These are phyloP conservation scores for Rhaphigaster nebulosa DNA, from an alignment of 2,888 invertebrate species.

Conservation along the genomic window DNA sequence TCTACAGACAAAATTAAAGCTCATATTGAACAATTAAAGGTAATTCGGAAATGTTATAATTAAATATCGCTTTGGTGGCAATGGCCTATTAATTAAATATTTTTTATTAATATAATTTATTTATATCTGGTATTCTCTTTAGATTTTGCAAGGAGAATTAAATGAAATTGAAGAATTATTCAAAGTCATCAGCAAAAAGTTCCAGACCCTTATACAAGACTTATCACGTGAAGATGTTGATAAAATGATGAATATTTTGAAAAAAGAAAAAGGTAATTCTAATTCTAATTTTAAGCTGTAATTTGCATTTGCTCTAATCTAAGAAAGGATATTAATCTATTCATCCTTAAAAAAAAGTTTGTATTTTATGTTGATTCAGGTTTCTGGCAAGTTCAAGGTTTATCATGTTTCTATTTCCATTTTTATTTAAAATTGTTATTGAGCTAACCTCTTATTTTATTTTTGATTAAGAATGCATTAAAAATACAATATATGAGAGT, in stretches of 20 bases:
- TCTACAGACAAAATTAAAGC: conserved; percentile 83
- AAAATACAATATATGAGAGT: neutral
- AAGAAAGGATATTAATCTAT: too few relatives aligned
- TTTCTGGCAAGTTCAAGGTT: too few relatives aligned
- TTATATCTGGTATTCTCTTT: conserved; percentile 65
- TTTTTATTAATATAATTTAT: neutral
- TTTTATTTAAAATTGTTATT: too few relatives aligned
- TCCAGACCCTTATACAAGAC: conserved; percentile 91
- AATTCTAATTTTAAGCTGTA: neutral
- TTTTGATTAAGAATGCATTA: neutral
- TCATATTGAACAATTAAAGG: conserved; percentile 81
- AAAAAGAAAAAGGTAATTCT: conserved; percentile 79
- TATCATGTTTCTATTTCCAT: neutral
- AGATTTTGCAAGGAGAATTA: conserved; percentile 84
- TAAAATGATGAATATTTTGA: conserved; percentile 88
- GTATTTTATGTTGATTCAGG: too few relatives aligned
- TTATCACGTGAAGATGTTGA: conserved; percentile 92
- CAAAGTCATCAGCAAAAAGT: conserved; percentile 90
- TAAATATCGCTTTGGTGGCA: neutral
- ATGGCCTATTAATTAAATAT: neutral
- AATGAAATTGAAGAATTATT: conserved; percentile 91
- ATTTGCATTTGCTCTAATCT: neutral
- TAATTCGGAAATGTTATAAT: conserved; percentile 63
- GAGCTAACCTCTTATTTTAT: neutral
- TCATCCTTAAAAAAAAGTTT: too few relatives aligned